Percentiles rank a stretch among this genome's conserved stretches.
These are phyloP conservation scores for Dasyprocta punctata DNA, from an alignment of 2,113 vertebrate genomes.

Conservation along the genomic window DNA sequence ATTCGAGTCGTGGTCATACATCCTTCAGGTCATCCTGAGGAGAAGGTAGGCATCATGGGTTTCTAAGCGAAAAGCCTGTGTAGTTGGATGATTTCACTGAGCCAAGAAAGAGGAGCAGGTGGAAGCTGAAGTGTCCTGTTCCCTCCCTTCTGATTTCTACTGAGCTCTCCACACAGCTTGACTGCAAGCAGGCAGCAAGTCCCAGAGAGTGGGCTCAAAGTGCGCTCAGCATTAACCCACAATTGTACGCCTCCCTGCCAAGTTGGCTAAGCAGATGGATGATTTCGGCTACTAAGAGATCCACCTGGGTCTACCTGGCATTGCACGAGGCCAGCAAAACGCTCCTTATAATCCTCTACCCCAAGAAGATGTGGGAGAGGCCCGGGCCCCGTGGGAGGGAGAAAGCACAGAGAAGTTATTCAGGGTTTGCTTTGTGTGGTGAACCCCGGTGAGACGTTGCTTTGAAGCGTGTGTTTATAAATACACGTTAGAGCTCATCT, in stretches of 20 bases:
- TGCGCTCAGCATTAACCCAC: not conserved
- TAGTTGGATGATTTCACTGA: not conserved
- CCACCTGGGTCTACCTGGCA: not conserved
- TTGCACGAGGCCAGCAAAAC: not conserved
- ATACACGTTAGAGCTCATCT: not conserved
- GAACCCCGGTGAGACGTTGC: accelerated
- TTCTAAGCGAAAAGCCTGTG: not conserved
- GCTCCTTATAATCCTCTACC: not conserved
- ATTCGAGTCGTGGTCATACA: not conserved
- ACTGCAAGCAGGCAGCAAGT: accelerated
- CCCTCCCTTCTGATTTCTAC: not conserved
- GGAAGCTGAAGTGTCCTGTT: not conserved
- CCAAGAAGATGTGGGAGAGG: not conserved
- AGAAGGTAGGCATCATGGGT: no score
- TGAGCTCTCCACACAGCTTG: not conserved
- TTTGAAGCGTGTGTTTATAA: not conserved
- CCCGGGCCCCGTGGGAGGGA: not conserved
- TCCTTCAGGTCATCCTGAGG: not conserved
- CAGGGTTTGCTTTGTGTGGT: not conserved
- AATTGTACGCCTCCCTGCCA: not conserved
- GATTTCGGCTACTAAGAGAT: not conserved
- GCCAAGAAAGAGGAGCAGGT: not conserved
- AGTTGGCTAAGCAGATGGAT: not conserved
- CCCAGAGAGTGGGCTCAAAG: not conserved
- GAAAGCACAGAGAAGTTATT: not conserved